Conservation (phyloP, 2,888 invertebrate genomes). For the Drosophila borborema region DNA sequence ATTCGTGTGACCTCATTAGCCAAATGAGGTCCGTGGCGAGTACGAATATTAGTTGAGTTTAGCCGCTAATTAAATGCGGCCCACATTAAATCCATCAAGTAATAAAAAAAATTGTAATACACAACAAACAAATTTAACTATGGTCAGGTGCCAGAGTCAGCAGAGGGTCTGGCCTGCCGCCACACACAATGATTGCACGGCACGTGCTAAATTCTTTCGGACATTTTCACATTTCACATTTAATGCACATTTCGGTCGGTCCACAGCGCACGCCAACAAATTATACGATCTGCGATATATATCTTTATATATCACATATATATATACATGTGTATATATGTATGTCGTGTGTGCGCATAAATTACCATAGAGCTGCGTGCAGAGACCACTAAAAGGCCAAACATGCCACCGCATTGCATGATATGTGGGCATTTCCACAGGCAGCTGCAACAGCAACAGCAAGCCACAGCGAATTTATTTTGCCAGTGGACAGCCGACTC, state of each 20-base stretch:
- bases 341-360: slow-evolving; percentile 12
- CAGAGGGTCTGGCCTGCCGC: not conserved
- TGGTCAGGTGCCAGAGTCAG: not conserved
- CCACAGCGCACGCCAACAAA: slow-evolving; percentile 62
- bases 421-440: slow-evolving; percentile 62
- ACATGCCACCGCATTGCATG: slow-evolving; percentile 57
- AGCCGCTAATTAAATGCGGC: slow-evolving; percentile 47
- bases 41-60: slow-evolving; percentile 43
- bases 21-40: slow-evolving; percentile 25
- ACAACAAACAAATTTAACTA: slow-evolving; percentile 12
- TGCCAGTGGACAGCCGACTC: not conserved
- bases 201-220: slow-evolving; percentile 70
- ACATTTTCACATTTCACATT: slow-evolving; percentile 59
- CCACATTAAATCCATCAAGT: slow-evolving; percentile 16
- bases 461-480: slow-evolving; percentile 7
- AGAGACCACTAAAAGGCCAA: slow-evolving; percentile 30
- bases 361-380: slow-evolving; percentile 41
- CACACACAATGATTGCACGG: slow-evolving; percentile 63
- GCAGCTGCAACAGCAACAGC: slow-evolving; percentile 6
- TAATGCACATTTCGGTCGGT: slow-evolving; percentile 71
- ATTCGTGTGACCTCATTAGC: slow-evolving; percentile 44
- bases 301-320: slow-evolving; percentile 25
- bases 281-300: slow-evolving; percentile 65
- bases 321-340: not conserved
- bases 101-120: slow-evolving; percentile 9